A percentile compares a stretch with the other conserved stretches of the same genome.
Evolutionary conservation across 2,113 vertebrate genomes (phyloP).

Genomic region (Dipodomys merriami): DNA sequence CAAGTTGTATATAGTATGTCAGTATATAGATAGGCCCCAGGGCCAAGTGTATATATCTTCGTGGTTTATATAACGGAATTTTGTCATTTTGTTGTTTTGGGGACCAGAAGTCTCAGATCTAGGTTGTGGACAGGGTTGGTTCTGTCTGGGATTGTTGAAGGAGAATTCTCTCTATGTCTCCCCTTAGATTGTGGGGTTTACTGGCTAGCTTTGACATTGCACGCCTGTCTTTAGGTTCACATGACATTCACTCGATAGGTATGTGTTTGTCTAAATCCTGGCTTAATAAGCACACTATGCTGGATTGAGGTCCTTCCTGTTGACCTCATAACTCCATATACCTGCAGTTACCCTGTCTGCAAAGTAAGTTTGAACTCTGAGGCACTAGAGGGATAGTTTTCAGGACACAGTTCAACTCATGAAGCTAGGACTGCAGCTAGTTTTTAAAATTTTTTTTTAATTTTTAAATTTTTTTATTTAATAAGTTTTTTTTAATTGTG

Average conservation of each 20-base stretch:
- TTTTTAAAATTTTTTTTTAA: not conserved
- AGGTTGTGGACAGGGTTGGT: not conserved
- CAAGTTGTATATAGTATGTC: too few relatives aligned
- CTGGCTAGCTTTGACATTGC: not conserved
- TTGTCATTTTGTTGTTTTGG: not conserved
- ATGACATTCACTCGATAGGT: not conserved
- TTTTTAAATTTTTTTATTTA: too few relatives aligned
- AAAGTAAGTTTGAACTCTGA: not conserved
- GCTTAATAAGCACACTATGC: not conserved
- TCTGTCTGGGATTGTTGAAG: not conserved
- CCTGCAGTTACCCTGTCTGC: not conserved
- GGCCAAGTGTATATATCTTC: not conserved
- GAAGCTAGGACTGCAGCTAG: not conserved
- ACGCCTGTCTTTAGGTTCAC: not conserved
- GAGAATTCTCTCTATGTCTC: too few relatives aligned
- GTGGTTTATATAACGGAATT: not conserved
- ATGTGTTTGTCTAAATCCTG: not conserved
- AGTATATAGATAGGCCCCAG: not conserved
- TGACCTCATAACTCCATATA: not conserved
- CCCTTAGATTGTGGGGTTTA: not conserved
- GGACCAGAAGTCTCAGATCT: not conserved
- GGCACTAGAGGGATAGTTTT: not conserved
- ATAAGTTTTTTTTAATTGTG: too few relatives aligned
- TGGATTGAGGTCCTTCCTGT: not conserved
- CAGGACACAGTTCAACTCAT: not conserved